Conservation (phyloP, 2,113 vertebrate species). For the Percina caprodes region DNA sequence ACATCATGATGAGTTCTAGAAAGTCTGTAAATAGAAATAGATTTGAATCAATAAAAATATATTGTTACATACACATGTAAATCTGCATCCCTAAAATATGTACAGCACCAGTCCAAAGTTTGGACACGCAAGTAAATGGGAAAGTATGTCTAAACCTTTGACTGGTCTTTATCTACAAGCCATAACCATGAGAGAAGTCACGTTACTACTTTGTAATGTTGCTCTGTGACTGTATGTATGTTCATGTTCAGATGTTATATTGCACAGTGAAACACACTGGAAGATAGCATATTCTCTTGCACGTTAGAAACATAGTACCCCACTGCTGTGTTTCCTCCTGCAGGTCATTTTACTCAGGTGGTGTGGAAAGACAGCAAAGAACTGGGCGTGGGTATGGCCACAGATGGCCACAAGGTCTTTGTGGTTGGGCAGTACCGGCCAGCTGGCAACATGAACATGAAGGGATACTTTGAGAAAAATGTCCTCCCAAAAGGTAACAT, state of each 20-base stretch:
- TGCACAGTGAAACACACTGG: too few relatives aligned
- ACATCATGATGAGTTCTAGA: background rate
- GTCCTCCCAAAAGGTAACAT: constrained; percentile 65
- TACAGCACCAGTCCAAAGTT: too few relatives aligned
- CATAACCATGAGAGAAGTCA: background rate
- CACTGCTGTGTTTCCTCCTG: background rate
- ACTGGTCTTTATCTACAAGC: too few relatives aligned
- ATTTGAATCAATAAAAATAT: too few relatives aligned
- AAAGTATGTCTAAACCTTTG: too few relatives aligned
- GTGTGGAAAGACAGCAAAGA: constrained; percentile 77
- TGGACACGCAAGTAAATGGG: too few relatives aligned
- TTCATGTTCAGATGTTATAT: too few relatives aligned
- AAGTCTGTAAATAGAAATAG: too few relatives aligned
- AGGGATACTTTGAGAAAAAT: constrained; percentile 62
- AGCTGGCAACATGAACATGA: constrained; percentile 67
- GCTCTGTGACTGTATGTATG: background rate
- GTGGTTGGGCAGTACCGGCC: constrained; percentile 81
- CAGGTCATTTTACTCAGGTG: constrained; percentile 84
- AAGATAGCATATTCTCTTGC: background rate
- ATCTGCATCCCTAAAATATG: background rate
- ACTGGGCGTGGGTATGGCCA: constrained; percentile 74
- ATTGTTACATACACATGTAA: background rate
- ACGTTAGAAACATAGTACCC: background rate
- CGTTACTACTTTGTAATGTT: background rate
- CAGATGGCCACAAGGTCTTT: constrained; percentile 39